These are phyloP conservation scores for Holotrichia oblita DNA, from an alignment of 1,140 invertebrate genomes.

Conservation along the genomic window DNA sequence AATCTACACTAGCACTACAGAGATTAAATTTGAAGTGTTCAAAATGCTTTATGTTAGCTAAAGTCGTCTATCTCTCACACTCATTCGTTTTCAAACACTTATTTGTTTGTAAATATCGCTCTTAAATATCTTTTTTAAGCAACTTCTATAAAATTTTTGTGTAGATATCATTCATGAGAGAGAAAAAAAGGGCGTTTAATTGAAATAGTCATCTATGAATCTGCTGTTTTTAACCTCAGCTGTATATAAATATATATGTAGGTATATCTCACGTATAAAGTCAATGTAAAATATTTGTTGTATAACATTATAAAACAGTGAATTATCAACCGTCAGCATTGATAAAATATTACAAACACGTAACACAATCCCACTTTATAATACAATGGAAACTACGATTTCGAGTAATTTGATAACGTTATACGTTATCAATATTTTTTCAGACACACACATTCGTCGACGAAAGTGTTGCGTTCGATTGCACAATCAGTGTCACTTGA, in stretches of 20 bases:
- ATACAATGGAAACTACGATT: constrained; percentile 6
- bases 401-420: constrained; percentile 24
- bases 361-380: constrained; percentile 13
- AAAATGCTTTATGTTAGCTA: too few relatives aligned
- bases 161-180: too few relatives aligned
- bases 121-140: too few relatives aligned
- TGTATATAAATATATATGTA: not conserved
- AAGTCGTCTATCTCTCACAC: too few relatives aligned
- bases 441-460: not conserved
- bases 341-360: constrained; percentile 27
- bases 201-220: too few relatives aligned
- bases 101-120: too few relatives aligned
- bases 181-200: too few relatives aligned
- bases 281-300: not conserved
- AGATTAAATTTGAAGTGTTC: too few relatives aligned
- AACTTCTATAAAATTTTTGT: too few relatives aligned
- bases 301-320: not conserved
- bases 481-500: not conserved
- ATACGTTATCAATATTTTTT: constrained; percentile 16
- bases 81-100: too few relatives aligned
- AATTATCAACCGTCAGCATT: not conserved
- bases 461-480: constrained; percentile 6
- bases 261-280: not conserved
- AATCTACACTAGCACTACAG: too few relatives aligned
- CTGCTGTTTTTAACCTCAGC: too few relatives aligned